These are phyloP conservation scores for Lypha dubia DNA, from an alignment of 2,888 invertebrate species.

Conservation along the genomic window DNA sequence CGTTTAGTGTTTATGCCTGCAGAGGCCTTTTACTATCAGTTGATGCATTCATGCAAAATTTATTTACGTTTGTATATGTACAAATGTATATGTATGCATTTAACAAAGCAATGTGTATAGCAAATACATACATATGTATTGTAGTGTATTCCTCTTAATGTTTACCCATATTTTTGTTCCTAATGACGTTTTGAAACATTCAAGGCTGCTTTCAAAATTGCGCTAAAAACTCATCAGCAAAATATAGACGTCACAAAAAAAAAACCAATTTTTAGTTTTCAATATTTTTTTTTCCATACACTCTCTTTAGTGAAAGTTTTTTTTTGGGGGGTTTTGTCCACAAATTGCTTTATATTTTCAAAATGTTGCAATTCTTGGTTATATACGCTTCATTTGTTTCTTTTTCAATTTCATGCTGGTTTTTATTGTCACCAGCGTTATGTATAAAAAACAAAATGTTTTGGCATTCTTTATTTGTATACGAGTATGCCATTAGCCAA, in stretches of 20 bases:
- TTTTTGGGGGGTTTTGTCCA: background rate
- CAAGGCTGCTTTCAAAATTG: slow-evolving; percentile 40
- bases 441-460: slow-evolving; percentile 43
- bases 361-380: slow-evolving; percentile 33
- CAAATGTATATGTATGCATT: background rate
- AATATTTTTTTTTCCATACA: background rate
- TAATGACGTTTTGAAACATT: slow-evolving; percentile 64
- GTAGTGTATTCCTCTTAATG: background rate
- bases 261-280: slow-evolving; percentile 49
- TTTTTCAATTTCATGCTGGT: slow-evolving; percentile 12
- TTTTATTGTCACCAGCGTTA: background rate
- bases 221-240: slow-evolving; percentile 59
- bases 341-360: slow-evolving; percentile 55
- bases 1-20: slow-evolving; percentile 1
- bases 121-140: background rate
- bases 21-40: slow-evolving; percentile 24
- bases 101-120: background rate
- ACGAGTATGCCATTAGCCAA: slow-evolving; percentile 52
- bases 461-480: slow-evolving; percentile 45
- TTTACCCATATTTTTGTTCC: slow-evolving; percentile 37
- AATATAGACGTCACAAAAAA: slow-evolving; percentile 50
- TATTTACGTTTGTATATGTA: no score
- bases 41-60: slow-evolving; percentile 27
- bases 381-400: slow-evolving; percentile 14
- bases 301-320: slow-evolving; percentile 1